These are phyloP conservation scores for Trileptium ribeirensis DNA, from an alignment of 2,888 invertebrate species.

Conservation along the genomic window DNA sequence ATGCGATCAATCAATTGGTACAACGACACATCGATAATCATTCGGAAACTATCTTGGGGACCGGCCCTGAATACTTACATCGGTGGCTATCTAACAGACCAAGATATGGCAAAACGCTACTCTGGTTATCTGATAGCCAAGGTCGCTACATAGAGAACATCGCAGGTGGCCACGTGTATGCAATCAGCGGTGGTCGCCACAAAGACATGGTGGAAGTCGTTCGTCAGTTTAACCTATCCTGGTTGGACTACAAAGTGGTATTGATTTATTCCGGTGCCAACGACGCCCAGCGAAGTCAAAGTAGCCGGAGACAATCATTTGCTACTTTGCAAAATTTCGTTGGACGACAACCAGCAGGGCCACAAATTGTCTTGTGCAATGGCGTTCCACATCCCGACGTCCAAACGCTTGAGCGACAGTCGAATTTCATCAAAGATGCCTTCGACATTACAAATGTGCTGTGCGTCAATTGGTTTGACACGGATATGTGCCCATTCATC, in stretches of 20 bases:
- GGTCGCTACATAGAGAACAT: background rate
- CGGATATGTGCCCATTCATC: no score
- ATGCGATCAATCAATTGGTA: no score
- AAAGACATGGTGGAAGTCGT: background rate
- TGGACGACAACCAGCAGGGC: background rate
- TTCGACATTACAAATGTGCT: no score
- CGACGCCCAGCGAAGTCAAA: background rate
- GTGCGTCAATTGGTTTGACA: no score
- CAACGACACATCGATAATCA: no score
- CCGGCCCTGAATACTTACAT: no score
- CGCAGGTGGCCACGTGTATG: background rate
- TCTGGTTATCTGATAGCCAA: background rate
- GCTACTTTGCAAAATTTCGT: background rate
- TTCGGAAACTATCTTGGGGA: no score
- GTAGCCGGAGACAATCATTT: no score
- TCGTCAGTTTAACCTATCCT: no score
- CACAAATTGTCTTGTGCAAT: background rate
- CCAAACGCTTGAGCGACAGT: background rate
- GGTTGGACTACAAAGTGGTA: no score
- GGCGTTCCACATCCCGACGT: background rate
- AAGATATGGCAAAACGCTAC: no score
- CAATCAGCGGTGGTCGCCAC: background rate
- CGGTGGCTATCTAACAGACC: no score
- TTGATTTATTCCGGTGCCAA: background rate
- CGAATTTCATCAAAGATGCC: background rate